Evolutionary conservation across 2,113 vertebrate genomes (phyloP).

Genomic region (Rhinoderma darwinii): DNA sequence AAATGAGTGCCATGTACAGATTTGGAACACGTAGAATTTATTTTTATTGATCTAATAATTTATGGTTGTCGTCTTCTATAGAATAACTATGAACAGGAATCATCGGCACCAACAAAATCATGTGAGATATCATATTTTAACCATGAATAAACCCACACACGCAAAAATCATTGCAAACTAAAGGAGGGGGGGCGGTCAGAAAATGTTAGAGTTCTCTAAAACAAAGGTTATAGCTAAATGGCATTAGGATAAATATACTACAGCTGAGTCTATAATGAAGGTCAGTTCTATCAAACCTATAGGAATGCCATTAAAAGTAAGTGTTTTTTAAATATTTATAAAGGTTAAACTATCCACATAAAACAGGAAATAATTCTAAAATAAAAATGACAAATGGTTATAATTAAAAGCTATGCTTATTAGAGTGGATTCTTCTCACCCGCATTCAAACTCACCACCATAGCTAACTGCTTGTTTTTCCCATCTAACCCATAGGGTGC

Average conservation of each 20-base stretch:
- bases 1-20: too few relatives aligned
- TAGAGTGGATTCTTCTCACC: neutral
- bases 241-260: neutral
- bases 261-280: neutral
- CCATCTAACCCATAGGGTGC: neutral
- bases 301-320: constrained; percentile 1
- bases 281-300: neutral
- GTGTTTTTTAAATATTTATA: constrained; percentile 6
- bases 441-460: neutral
- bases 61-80: too few relatives aligned
- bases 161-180: neutral
- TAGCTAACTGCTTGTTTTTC: neutral
- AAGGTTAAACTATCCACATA: neutral
- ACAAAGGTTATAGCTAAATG: constrained; percentile 2
- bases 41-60: too few relatives aligned
- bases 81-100: neutral
- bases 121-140: neutral
- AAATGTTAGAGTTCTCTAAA: neutral
- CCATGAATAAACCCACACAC: neutral
- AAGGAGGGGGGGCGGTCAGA: too few relatives aligned
- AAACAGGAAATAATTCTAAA: neutral
- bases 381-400: constrained; percentile 19
- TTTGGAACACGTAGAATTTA: too few relatives aligned
- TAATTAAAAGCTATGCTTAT: neutral
- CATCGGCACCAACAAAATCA: neutral